Conservation (phyloP, 2,888 invertebrate genomes). For the Drosophila rellima region DNA sequence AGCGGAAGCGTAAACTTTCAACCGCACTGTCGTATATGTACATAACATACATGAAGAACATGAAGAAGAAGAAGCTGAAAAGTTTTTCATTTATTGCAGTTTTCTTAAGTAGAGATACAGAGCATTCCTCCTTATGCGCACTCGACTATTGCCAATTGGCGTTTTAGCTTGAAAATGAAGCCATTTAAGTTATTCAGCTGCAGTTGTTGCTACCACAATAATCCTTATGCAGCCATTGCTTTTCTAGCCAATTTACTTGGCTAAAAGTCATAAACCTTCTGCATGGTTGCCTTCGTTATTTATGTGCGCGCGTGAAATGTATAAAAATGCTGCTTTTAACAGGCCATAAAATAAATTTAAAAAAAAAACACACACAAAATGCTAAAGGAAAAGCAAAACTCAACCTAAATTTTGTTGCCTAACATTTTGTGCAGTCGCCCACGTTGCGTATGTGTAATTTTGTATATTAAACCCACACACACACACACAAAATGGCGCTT, state of each 20-base stretch:
- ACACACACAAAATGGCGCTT: conserved; percentile 17
- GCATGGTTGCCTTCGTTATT: conserved; percentile 71
- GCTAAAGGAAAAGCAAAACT: conserved; percentile 3
- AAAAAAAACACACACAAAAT: background rate
- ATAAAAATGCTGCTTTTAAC: conserved; percentile 73
- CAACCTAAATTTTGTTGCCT: conserved; percentile 4
- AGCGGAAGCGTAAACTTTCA: conserved; percentile 69
- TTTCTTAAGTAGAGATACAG: conserved; percentile 32
- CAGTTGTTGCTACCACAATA: conserved; percentile 31
- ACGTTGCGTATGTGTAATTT: conserved; percentile 66
- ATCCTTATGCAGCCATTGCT: conserved; percentile 53
- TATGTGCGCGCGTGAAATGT: conserved; percentile 78
- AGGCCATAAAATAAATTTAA: conserved; percentile 59
- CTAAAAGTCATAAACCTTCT: conserved; percentile 65
- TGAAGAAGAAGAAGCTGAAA: conserved; percentile 25
- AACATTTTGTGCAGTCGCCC: conserved; percentile 22
- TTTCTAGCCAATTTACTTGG: conserved; percentile 66
- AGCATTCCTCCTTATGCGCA: background rate
- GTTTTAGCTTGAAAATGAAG: conserved; percentile 67
- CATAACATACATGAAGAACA: conserved; percentile 8
- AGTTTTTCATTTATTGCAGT: conserved; percentile 56
- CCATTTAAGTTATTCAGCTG: conserved; percentile 62
- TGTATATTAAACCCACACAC: conserved; percentile 30
- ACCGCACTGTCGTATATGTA: conserved; percentile 6
- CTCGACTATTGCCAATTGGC: conserved; percentile 61